Base-by-base conservation (phyloP, 2,888 invertebrate genomes). In the Cephus sareptanus region DNA sequence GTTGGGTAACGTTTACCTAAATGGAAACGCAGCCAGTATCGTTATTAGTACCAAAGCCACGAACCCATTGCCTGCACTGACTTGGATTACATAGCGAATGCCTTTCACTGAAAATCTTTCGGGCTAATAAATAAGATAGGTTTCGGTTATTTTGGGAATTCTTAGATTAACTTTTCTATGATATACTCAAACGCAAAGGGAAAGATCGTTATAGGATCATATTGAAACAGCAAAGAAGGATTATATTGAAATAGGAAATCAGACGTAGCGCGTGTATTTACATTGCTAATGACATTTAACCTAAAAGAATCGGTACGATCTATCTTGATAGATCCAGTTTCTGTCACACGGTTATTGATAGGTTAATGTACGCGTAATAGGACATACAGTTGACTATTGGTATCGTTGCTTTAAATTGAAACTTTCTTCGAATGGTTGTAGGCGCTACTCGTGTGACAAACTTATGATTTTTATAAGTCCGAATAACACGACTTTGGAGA, bases 101-200 rank as follows among this genome's bases (percentile, higher is more conserved):
- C 80, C 80, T 82, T 83, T 81, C 83, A 81, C 81, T 79, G 79
- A 69, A 76, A 23, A 56, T 56, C 2, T 56, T 56, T 9, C 2
- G 1, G 23, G 15, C 1, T 56, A 23, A 56, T 56, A 56, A 56
- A 23, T 6, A 1, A 23, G 9, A 2, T 23, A 56, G 23, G 6
- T 9, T 56, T 23, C 6, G 9, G 23, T 23, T 56, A 23, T 23
- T 56, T 56, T 9, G 15, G 9, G 9, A 56, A 6, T 23, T 23
- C 40, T 23, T 56, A 56, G 9, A 56, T 15, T 9, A 23, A 0
- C 40, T 40, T 6, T 40, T 23, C 23, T 56, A 23, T 23, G 23
- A 23, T 9, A 3, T 23, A 56, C 23, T 56, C 40, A 15, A 56
- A 9, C 23, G 6, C 23, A 6, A 56, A 23, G 23, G 6, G 23